Evolutionary conservation across 2,113 vertebrate genomes (phyloP), one percentile per base, ranked within the genome.

Genomic region (Ranitomeya variabilis): DNA sequence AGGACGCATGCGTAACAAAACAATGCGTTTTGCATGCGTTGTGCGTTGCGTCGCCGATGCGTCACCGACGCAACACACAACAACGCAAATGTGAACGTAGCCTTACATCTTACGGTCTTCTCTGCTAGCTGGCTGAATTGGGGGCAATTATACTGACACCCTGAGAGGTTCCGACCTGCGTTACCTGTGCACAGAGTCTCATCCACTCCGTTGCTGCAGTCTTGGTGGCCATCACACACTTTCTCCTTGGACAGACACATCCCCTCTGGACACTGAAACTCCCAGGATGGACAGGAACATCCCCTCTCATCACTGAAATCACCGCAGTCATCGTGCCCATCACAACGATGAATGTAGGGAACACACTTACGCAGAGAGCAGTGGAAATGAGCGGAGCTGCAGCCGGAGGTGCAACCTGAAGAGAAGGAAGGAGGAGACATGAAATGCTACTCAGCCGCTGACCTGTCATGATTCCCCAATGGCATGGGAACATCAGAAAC

Each of bases 291-390:
- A 89, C 97, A 98, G 0, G 90, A 77, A 90, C 94, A 99, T 90
- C 91, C 94, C 0, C 88, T 91, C 90, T 99, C 98, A 14, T 98
- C 97, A 0, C 95, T 96, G 78, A 95, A 93, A 73, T 98, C 97
- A 0, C 95, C 97, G 5, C 97, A 99, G 94, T 98, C 95, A 0
- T 97, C 94, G 4, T 91, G 96, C 12, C 98, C 96, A 0, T 98
- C 95, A 15, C 97, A 98, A 90, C 94, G 95, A 18, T 94, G 95
- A 0, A 94, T 77, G 89, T 95, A 95, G 0, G 95, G 93, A 60
- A 98, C 91, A 15, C 98, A 98, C 0, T 73, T 94, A 1, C 97
- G 96, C 0, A 90, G 92, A 0, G 91, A 90, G 16, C 97, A 99
- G 52, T 92, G 90, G 90, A 97, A 95, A 92, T 98, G 96, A 0